These are phyloP conservation scores for Macrobrachium nipponense DNA, from an alignment of 1,140 invertebrate species.

Conservation along the genomic window DNA sequence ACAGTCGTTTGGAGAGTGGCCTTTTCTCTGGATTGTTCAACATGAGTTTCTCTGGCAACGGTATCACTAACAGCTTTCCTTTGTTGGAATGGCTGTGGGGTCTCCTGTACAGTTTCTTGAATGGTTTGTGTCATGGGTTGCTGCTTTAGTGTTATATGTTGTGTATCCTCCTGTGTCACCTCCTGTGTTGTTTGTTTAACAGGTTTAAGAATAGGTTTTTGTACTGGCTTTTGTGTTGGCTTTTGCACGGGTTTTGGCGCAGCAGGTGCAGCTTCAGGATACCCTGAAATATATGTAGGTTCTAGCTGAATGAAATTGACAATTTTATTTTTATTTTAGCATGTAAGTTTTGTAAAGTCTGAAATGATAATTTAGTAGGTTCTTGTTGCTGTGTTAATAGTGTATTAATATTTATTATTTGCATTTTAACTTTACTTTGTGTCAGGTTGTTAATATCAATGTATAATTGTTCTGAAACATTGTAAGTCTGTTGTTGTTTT, in stretches of 20 bases:
- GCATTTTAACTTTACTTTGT: slow-evolving; percentile 6
- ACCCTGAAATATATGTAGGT: slow-evolving; percentile 36
- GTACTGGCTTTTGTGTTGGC: slow-evolving; percentile 9
- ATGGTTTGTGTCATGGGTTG: not conserved
- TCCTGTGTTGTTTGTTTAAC: slow-evolving; percentile 13
- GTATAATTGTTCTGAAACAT: slow-evolving; percentile 1
- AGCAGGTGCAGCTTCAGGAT: slow-evolving; percentile 3
- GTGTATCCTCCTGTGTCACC: slow-evolving; percentile 23
- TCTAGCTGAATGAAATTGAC: slow-evolving; percentile 17
- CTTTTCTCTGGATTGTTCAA: slow-evolving; percentile 25
- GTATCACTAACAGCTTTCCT: not conserved
- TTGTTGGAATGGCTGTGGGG: slow-evolving; percentile 32
- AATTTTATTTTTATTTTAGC: not conserved
- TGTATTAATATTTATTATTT: slow-evolving; percentile 8
- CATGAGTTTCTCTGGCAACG: slow-evolving; percentile 24
- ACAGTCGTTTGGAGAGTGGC: slow-evolving; percentile 16
- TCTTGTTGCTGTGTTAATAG: slow-evolving; percentile 44
- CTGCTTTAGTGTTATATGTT: not conserved
- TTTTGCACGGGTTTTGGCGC: slow-evolving; percentile 8
- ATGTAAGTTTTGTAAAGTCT: not conserved
- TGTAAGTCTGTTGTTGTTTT: not conserved
- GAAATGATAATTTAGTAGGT: not conserved
- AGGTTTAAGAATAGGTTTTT: not conserved
- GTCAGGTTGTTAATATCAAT: slow-evolving; percentile 10
- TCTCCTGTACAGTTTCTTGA: not conserved